Conservation (phyloP, 2,797 vertebrate genomes). For the Brachyrhaphis roseni region DNA sequence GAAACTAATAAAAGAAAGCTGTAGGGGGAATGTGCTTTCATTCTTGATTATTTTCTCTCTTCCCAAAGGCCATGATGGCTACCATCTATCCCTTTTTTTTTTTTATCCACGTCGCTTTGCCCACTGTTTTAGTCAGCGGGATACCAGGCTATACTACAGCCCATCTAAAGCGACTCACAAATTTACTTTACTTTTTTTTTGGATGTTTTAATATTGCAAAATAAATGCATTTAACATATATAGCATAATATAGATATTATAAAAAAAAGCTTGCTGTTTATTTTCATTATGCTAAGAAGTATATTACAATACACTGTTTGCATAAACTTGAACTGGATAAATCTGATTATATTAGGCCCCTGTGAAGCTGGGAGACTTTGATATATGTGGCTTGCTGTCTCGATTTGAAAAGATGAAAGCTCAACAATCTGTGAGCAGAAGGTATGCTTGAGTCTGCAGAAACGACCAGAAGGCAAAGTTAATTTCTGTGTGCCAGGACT, state of each 20-base stretch:
- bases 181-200: neutral
- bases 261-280: neutral
- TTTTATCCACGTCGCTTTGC: conserved; percentile 43
- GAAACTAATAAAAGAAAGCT: conserved; percentile 72
- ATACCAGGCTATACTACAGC: conserved; percentile 23
- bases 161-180: conserved; percentile 15
- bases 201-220: neutral
- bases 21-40: conserved; percentile 58
- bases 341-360: conserved; percentile 6
- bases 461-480: conserved; percentile 24
- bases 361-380: conserved; percentile 13
- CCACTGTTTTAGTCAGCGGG: conserved; percentile 22
- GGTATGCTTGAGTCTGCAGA: conserved; percentile 25
- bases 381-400: conserved; percentile 12
- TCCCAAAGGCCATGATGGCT: conserved; percentile 59
- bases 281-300: neutral
- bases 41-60: conserved; percentile 59
- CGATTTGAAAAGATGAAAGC: conserved; percentile 21
- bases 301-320: conserved; percentile 3
- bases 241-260: neutral
- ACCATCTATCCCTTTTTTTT: conserved; percentile 56
- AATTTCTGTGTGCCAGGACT: conserved; percentile 28
- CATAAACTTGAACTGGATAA: neutral
- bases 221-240: neutral
- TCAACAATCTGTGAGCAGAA: conserved; percentile 8